Percentiles rank a stretch among this genome's conserved stretches.
phyloP scores from a whole-genome alignment of 2,797 vertebrate species.

The Peromyscus nudipes region DNA sequence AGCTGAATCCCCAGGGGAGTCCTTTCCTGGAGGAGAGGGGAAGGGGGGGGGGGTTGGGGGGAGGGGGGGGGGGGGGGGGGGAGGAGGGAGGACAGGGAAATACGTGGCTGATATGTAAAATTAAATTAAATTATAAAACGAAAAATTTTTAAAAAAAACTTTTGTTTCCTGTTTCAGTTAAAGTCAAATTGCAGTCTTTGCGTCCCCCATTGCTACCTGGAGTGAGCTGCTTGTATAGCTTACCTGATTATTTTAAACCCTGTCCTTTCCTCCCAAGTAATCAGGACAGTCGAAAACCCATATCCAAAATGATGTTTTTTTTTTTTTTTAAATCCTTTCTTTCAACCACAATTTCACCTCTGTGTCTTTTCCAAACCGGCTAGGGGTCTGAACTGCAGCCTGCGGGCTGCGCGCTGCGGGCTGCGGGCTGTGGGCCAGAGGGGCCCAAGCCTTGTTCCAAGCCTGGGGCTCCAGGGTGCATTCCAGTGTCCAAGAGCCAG shows the following conservation, averaged over 20 bases:
- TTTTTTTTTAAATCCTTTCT: neutral
- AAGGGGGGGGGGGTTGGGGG: too few relatives aligned
- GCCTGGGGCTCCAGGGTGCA: neutral
- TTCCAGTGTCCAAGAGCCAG: rapidly evolving
- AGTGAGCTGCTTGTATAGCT: neutral
- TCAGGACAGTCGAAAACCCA: neutral
- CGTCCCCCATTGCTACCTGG: neutral
- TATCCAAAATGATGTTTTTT: neutral
- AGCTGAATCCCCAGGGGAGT: too few relatives aligned
- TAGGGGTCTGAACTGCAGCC: neutral
- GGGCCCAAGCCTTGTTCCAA: neutral
- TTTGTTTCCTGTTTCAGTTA: neutral
- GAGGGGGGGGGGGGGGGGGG: too few relatives aligned
- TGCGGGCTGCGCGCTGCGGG: neutral
- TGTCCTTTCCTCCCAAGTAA: slow-evolving; percentile 1
- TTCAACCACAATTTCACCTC: neutral
- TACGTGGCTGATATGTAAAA: too few relatives aligned
- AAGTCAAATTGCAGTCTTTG: neutral
- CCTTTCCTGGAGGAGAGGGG: too few relatives aligned
- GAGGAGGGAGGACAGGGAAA: too few relatives aligned
- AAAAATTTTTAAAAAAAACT: too few relatives aligned
- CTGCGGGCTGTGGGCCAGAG: neutral
- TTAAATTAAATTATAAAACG: too few relatives aligned
- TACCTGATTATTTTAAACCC: neutral
- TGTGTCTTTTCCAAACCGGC: neutral